Evolutionary conservation across 2,113 vertebrate genomes (phyloP).

Genomic region (Carassius auratus): DNA sequence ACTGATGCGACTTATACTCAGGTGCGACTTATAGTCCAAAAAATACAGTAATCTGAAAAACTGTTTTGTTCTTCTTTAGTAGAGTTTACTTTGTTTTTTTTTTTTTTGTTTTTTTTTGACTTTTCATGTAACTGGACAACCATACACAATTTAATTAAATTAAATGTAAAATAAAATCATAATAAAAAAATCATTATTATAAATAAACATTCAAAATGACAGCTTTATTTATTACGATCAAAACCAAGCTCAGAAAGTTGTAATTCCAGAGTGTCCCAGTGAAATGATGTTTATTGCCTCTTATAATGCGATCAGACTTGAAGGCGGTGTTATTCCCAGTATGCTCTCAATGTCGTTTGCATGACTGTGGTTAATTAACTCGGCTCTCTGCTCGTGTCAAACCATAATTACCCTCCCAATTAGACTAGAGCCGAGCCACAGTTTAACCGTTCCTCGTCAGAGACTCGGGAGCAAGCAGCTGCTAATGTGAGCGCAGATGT

Average conservation of each 20-base stretch:
- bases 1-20: no score
- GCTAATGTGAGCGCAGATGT: background rate
- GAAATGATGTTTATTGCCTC: background rate
- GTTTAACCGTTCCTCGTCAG: background rate
- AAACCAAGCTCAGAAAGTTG: background rate
- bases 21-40: no score
- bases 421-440: background rate
- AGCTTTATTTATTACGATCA: background rate
- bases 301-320: background rate
- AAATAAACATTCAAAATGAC: background rate
- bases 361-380: constrained; percentile 26
- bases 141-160: background rate
- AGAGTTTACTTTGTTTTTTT: no score
- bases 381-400: background rate
- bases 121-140: background rate
- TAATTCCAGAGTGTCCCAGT: background rate
- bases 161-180: background rate
- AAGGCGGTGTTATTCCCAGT: background rate
- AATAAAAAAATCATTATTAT: no score
- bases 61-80: no score
- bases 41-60: no score
- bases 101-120: background rate
- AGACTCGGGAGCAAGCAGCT: background rate
- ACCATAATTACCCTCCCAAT: constrained; percentile 36
- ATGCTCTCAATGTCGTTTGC: constrained; percentile 16